Evolutionary conservation across 2,797 vertebrate genomes (phyloP).

Genomic region (Squalus acanthias): DNA sequence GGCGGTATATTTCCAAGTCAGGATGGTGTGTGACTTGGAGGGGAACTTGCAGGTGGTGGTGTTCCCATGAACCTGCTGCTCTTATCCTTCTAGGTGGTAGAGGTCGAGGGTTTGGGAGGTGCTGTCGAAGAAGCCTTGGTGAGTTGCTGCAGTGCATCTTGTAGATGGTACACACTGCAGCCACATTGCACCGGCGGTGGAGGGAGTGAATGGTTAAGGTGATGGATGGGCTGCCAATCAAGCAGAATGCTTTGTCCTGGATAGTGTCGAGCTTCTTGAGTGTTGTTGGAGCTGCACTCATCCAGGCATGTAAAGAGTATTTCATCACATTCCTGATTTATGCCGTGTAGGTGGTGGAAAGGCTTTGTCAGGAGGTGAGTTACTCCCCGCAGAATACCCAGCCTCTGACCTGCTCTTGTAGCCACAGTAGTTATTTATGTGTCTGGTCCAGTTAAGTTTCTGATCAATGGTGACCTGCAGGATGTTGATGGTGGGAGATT

Average conservation of each 20-base stretch:
- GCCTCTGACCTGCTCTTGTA: neutral
- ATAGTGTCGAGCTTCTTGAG: neutral
- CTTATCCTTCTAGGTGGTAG: neutral
- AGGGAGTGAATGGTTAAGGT: neutral
- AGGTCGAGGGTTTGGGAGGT: neutral
- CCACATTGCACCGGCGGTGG: neutral
- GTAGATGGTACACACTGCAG: neutral
- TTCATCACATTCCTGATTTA: neutral
- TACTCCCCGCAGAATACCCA: neutral
- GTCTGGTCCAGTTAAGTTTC: neutral
- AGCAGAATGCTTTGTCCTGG: too few relatives aligned
- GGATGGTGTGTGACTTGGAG: neutral
- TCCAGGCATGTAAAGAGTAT: neutral
- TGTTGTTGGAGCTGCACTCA: neutral
- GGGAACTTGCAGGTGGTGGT: neutral
- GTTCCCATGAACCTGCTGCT: neutral
- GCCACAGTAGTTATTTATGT: neutral
- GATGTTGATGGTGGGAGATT: neutral
- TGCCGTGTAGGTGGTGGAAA: neutral
- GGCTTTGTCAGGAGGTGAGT: neutral
- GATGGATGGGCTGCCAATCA: neutral
- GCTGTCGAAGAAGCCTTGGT: neutral
- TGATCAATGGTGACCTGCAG: neutral
- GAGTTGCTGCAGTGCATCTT: neutral
- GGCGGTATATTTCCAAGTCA: neutral